Evolutionary conservation across 2,888 invertebrate species (phyloP).

Genomic region (Lasioglossum lativentre): DNA sequence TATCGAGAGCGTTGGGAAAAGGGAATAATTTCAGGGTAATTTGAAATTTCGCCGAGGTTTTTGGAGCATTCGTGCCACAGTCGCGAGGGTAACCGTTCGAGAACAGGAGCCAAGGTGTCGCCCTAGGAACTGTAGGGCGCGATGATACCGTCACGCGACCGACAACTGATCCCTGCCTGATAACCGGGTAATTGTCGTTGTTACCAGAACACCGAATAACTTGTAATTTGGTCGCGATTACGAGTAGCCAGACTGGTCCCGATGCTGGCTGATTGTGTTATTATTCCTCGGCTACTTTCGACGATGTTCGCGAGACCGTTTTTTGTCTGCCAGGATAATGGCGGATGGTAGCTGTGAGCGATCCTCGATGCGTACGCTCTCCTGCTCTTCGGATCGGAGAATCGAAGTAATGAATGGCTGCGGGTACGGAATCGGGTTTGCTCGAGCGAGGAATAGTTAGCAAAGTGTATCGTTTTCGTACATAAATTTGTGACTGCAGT

Average conservation of each 20-base stretch:
- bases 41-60: background rate
- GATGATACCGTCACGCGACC: conserved; percentile 46
- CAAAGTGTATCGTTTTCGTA: conserved; percentile 4
- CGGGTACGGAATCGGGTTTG: background rate
- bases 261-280: conserved; percentile 12
- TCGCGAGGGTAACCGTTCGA: background rate
- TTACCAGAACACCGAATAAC: conserved; percentile 23
- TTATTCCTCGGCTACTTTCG: conserved; percentile 3
- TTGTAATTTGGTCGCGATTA: conserved; percentile 41
- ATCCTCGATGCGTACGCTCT: background rate
- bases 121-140: conserved; percentile 34
- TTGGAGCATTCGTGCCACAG: background rate
- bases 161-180: conserved; percentile 21
- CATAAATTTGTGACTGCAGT: background rate
- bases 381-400: background rate
- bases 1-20: background rate
- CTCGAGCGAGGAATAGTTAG: background rate
- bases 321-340: background rate
- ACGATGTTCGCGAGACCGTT: conserved; percentile 8
- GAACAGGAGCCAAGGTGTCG: conserved; percentile 31
- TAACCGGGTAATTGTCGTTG: conserved; percentile 24
- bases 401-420: background rate
- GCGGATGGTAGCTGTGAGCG: background rate
- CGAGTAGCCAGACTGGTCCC: conserved; percentile 3
- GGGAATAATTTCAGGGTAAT: background rate